These are phyloP conservation scores for Rugalucina vietnamica DNA, from an alignment of 2,888 invertebrate species.

Conservation along the genomic window DNA sequence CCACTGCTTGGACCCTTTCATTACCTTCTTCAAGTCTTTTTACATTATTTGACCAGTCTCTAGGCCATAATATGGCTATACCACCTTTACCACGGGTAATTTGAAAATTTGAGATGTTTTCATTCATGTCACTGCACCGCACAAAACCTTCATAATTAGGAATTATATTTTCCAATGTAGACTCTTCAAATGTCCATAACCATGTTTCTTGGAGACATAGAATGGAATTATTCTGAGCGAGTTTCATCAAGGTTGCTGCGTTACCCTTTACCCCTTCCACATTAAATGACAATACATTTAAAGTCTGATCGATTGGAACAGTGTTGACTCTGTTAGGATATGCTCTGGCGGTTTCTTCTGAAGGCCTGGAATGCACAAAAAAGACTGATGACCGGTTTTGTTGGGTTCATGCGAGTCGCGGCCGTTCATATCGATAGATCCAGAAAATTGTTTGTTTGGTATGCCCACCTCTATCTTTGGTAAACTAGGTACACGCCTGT, in stretches of 20 bases:
- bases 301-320: neutral
- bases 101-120: slow-evolving; percentile 11
- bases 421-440: neutral
- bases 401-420: too few species aligned
- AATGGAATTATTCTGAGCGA: neutral
- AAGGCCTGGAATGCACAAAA: neutral
- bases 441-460: neutral
- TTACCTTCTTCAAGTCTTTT: neutral
- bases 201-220: slow-evolving; percentile 10
- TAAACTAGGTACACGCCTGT: too few species aligned
- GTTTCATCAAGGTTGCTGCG: neutral
- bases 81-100: neutral
- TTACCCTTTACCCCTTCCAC: neutral
- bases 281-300: slow-evolving; percentile 2
- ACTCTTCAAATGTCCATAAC: slow-evolving; percentile 13
- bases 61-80: slow-evolving; percentile 13
- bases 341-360: neutral
- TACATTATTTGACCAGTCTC: neutral
- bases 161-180: neutral
- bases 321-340: neutral
- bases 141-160: slow-evolving; percentile 9
- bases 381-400: neutral
- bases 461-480: neutral
- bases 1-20: slow-evolving; percentile 6
- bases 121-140: neutral